phyloP scores from a whole-genome alignment of 2,797 vertebrate genomes.

The Ctenochaetus hawaiiensis region DNA sequence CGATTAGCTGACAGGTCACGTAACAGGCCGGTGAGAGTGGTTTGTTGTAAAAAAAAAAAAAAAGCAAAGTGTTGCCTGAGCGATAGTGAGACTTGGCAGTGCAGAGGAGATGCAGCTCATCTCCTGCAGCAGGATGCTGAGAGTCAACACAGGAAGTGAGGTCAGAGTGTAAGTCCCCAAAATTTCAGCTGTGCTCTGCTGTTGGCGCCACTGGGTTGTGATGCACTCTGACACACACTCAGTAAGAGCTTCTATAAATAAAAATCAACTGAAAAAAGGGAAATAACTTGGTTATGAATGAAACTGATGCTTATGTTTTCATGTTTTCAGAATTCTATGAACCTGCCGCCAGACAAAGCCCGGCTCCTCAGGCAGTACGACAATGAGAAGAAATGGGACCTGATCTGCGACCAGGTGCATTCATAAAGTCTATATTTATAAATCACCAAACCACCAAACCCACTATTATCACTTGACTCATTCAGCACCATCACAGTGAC shows the following conservation, averaged over 20 bases:
- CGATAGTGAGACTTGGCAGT: constrained; percentile 23
- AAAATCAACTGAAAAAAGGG: background rate
- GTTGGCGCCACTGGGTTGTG: constrained; percentile 51
- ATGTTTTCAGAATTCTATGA: constrained; percentile 93
- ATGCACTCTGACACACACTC: constrained; percentile 15
- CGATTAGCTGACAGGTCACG: constrained; percentile 52
- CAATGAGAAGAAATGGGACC: constrained; percentile 96
- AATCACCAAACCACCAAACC: background rate
- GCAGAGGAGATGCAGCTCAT: constrained; percentile 65
- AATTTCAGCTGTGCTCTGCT: constrained; percentile 17
- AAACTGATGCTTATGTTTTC: constrained; percentile 35
- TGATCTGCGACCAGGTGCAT: constrained; percentile 92
- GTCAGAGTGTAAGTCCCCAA: constrained; percentile 67
- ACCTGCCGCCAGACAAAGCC: constrained; percentile 93
- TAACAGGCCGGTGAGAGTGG: constrained; percentile 29
- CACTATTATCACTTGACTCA: background rate
- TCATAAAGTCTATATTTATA: background rate
- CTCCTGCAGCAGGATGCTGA: constrained; percentile 78
- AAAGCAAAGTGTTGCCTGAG: constrained; percentile 35
- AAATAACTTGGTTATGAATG: constrained; percentile 22
- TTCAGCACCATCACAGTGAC: background rate
- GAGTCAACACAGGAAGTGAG: constrained; percentile 83
- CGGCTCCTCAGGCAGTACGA: constrained; percentile 95
- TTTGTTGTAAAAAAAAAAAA: constrained; percentile 30
- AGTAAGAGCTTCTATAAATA: constrained; percentile 31